These are phyloP conservation scores for Acronicta psi DNA, from an alignment of 2,888 invertebrate genomes.

Conservation along the genomic window DNA sequence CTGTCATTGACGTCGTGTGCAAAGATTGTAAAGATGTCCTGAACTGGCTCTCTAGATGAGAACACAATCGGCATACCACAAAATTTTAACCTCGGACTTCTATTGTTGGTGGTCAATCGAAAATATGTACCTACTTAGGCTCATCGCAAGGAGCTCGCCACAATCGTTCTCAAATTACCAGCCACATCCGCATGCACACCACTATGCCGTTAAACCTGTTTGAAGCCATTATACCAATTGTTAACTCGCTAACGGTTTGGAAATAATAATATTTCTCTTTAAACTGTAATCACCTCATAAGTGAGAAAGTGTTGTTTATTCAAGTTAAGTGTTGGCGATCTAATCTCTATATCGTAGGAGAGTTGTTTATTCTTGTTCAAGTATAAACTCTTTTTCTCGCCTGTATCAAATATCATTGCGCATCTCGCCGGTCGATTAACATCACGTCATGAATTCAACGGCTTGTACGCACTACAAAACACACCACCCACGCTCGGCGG, in stretches of 20 bases:
- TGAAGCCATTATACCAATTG: constrained; percentile 62
- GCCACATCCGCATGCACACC: constrained; percentile 68
- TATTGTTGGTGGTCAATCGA: constrained; percentile 73
- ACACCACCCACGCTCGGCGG: constrained; percentile 70
- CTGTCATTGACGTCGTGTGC: constrained; percentile 46
- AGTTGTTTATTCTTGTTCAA: no score
- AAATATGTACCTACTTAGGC: constrained; percentile 62
- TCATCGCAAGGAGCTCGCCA: constrained; percentile 58
- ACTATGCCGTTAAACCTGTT: constrained; percentile 72
- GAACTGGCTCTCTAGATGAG: constrained; percentile 70
- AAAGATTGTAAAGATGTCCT: constrained; percentile 68
- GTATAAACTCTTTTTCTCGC: constrained; percentile 43
- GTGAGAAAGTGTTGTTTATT: constrained; percentile 6
- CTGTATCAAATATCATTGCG: constrained; percentile 63
- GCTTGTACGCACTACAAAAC: constrained; percentile 70
- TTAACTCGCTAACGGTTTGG: constrained; percentile 68
- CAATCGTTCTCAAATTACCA: constrained; percentile 68
- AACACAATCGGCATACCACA: constrained; percentile 73
- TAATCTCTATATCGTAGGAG: constrained; percentile 12
- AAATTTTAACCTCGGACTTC: constrained; percentile 75
- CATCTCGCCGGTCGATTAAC: constrained; percentile 70
- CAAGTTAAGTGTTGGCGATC: constrained; percentile 1
- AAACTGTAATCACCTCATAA: constrained; percentile 5
- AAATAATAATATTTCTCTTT: constrained; percentile 45
- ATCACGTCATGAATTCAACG: constrained; percentile 71